These are phyloP conservation scores for Spisula subtruncata DNA, from an alignment of 2,888 invertebrate genomes.

Conservation along the genomic window DNA sequence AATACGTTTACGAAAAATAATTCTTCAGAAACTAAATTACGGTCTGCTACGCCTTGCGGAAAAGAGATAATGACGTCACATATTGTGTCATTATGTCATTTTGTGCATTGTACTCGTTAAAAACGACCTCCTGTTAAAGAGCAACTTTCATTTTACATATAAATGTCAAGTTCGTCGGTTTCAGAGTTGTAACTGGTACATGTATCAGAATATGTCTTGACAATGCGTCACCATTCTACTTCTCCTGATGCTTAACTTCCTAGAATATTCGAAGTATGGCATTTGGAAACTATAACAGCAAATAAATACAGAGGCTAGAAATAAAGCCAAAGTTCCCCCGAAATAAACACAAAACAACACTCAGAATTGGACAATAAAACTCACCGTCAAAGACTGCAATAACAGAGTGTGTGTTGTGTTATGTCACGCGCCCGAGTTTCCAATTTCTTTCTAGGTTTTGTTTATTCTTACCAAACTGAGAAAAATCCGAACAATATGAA, in stretches of 20 bases:
- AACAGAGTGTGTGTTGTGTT: not conserved
- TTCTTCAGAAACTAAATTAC: not conserved
- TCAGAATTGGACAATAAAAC: not conserved
- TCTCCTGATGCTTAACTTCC: not conserved
- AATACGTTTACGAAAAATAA: no score
- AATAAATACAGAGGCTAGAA: not conserved
- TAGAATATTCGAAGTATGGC: not conserved
- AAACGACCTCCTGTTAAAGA: no score
- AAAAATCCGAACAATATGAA: not conserved
- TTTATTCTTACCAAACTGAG: not conserved
- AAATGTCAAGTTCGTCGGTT: no score
- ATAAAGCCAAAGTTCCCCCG: not conserved
- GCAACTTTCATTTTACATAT: no score
- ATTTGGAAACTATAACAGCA: not conserved
- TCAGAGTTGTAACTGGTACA: not conserved
- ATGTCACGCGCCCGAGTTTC: not conserved
- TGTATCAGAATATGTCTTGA: not conserved
- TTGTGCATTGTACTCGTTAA: not conserved
- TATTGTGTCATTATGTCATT: constrained; percentile 10
- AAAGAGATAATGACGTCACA: not conserved
- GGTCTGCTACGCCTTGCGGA: not conserved
- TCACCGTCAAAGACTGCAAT: not conserved
- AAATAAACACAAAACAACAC: not conserved
- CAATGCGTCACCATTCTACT: not conserved
- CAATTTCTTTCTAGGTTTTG: constrained; percentile 11